Percentiles rank a stretch among this genome's conserved stretches.
These are phyloP conservation scores for Penaeus indicus DNA, from an alignment of 1,140 invertebrate genomes.

Conservation along the genomic window DNA sequence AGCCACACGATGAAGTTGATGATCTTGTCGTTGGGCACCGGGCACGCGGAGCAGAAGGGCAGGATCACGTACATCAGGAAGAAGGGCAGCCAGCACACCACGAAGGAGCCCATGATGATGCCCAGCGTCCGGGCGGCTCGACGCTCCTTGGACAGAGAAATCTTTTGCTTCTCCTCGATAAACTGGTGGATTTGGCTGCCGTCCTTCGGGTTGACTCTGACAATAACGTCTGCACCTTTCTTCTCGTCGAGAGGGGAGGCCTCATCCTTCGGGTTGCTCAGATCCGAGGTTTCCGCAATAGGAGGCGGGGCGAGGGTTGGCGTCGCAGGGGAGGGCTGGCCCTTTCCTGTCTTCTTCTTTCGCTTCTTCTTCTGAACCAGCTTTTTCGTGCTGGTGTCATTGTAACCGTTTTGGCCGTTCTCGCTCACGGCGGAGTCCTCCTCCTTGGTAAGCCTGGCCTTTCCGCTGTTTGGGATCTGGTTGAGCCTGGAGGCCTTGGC, in stretches of 20 bases:
- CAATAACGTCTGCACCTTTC: constrained; percentile 7
- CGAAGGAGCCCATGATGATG: constrained; percentile 90
- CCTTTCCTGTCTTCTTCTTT: constrained; percentile 51
- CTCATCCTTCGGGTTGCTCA: constrained; percentile 36
- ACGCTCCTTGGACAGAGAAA: constrained; percentile 91
- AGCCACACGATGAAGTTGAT: constrained; percentile 96
- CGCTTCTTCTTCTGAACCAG: constrained; percentile 51
- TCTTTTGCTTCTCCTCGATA: constrained; percentile 93
- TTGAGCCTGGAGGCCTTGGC: constrained; percentile 68
- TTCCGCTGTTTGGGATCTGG: constrained; percentile 34
- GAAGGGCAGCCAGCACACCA: constrained; percentile 69
- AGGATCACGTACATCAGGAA: constrained; percentile 84
- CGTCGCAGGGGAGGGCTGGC: constrained; percentile 35
- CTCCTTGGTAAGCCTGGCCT: constrained; percentile 19
- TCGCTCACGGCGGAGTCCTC: constrained; percentile 57
- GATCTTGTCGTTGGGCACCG: constrained; percentile 82
- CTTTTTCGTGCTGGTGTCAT: constrained; percentile 49
- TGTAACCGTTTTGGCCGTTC: constrained; percentile 62
- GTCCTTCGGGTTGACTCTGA: constrained; percentile 50
- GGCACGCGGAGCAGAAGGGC: constrained; percentile 84
- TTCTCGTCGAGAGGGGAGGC: constrained; percentile 40
- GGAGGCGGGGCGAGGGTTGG: constrained; percentile 23
- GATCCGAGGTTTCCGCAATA: constrained; percentile 41
- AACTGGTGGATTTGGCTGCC: constrained; percentile 83
- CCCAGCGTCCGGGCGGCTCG: constrained; percentile 92